Evolutionary conservation across 1,140 invertebrate species (phyloP).

Genomic region (Calephelis virginiensis): DNA sequence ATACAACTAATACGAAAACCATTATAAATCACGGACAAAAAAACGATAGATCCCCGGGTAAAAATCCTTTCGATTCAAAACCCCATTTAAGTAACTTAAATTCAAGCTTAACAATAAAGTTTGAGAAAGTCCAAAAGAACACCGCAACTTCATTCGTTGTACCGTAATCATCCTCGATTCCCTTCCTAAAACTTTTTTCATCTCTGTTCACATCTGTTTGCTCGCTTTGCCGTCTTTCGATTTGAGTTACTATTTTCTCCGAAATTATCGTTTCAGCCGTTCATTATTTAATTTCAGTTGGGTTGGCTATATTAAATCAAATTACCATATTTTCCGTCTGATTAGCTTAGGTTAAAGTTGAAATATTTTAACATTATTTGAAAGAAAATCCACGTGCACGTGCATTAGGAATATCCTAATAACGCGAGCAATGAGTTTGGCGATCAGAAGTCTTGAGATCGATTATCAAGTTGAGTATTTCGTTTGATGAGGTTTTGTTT

Average conservation of each 20-base stretch:
- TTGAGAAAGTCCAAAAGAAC: slow-evolving; percentile 54
- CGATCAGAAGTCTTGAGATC: no score
- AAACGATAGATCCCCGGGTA: neutral
- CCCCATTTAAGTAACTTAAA: slow-evolving; percentile 15
- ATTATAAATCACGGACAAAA: no score
- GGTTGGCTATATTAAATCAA: slow-evolving; percentile 8
- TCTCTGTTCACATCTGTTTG: slow-evolving; percentile 66
- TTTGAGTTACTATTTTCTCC: slow-evolving; percentile 39
- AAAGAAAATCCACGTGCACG: no score
- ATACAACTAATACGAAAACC: no score
- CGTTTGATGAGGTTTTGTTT: no score
- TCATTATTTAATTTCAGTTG: slow-evolving; percentile 13
- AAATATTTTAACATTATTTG: neutral
- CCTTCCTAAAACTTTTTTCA: slow-evolving; percentile 63
- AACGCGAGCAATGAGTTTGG: neutral
- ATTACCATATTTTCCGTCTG: slow-evolving; percentile 3
- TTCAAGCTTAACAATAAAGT: slow-evolving; percentile 16
- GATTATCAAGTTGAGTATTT: no score
- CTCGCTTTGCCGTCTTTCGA: slow-evolving; percentile 47
- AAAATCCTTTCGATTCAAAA: slow-evolving; percentile 6
- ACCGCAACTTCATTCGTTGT: slow-evolving; percentile 68
- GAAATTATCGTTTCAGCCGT: slow-evolving; percentile 13
- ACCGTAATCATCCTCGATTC: slow-evolving; percentile 58
- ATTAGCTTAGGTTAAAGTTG: slow-evolving; percentile 2
- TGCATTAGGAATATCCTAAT: no score